These are phyloP conservation scores for Sebastes iracundus DNA, from an alignment of 2,797 vertebrate species.

Conservation along the genomic window DNA sequence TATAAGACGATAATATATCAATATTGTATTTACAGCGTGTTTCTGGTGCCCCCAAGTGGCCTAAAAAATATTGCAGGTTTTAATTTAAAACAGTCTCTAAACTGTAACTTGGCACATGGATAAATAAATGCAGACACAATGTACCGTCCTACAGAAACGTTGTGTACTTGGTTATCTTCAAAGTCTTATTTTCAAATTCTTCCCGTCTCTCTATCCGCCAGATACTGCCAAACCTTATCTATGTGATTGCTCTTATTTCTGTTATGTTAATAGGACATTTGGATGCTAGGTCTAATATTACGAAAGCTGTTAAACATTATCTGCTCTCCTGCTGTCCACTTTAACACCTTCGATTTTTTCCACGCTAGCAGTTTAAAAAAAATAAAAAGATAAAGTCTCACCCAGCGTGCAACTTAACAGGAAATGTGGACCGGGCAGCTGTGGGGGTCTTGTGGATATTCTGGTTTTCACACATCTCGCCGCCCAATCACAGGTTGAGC, in stretches of 20 bases:
- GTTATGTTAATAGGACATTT: neutral
- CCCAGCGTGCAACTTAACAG: conserved; percentile 19
- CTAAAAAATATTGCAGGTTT: neutral
- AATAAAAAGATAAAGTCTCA: conserved; percentile 2
- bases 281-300: neutral
- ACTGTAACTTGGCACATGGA: neutral
- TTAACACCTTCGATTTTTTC: conserved; percentile 39
- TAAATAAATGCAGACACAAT: neutral
- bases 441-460: conserved; percentile 48
- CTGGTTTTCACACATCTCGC: conserved; percentile 65
- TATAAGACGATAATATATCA: neutral
- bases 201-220: neutral
- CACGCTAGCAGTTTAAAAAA: conserved; percentile 4
- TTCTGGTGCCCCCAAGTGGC: neutral
- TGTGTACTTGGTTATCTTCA: neutral
- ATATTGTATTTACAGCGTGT: neutral
- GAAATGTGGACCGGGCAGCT: conserved; percentile 40
- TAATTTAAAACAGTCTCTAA: neutral
- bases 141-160: neutral
- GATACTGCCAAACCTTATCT: neutral
- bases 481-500: conserved; percentile 60
- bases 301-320: conserved; percentile 18
- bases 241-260: neutral
- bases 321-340: conserved; percentile 18
- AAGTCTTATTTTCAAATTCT: neutral